Evolutionary conservation across 2,113 vertebrate genomes (phyloP), one percentile per base, ranked within the genome.

Genomic region (Dicaeum eximium): DNA sequence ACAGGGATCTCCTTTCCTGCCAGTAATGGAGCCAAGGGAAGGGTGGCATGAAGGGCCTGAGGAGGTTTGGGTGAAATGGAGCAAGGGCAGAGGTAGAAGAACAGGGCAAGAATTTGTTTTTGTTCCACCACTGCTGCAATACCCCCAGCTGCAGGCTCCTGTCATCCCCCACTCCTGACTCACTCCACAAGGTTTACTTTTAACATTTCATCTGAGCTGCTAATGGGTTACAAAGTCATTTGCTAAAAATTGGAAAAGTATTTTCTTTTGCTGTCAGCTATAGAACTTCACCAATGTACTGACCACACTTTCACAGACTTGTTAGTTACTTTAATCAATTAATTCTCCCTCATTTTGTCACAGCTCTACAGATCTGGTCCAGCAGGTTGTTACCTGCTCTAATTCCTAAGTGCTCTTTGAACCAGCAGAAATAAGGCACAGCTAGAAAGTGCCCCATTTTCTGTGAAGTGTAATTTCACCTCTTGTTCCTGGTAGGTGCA

Each of bases 301-400:
- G 62, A 62, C 25, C 1, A 9, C 0, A 1, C 71, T 80, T 84
- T 80, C 15, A 48, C 9, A 71, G 56, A 40, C 24, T 37, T 51
- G 45, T 16, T 71, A 45, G 22, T 77, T 65, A 42, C 45, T 86
- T 88, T 88, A 75, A 95, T 81, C 37, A 85, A 64, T 89, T 75
- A 79, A 47, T 58, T 73, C 35, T 40, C 30, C n/a, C 60, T 80
- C 69, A 40, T 92, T 87, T 47, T 90, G 45, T 35, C 67, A 57
- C 54, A 80, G 71, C 37, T 25, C 54, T 30, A 19, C n/a, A n/a
- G 40, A 57, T 72, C 38, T 54, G 58, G 25, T 86, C 58, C 45
- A 86, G 71, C 18, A 80, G 37, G 35, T 61, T 64, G 28, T 24
- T 57, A 54, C 42, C 50, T 61, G 25, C 51, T 70, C 1, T 19